These are phyloP conservation scores for Saxidomus purpurata DNA, from an alignment of 1,140 invertebrate genomes.

Conservation along the genomic window DNA sequence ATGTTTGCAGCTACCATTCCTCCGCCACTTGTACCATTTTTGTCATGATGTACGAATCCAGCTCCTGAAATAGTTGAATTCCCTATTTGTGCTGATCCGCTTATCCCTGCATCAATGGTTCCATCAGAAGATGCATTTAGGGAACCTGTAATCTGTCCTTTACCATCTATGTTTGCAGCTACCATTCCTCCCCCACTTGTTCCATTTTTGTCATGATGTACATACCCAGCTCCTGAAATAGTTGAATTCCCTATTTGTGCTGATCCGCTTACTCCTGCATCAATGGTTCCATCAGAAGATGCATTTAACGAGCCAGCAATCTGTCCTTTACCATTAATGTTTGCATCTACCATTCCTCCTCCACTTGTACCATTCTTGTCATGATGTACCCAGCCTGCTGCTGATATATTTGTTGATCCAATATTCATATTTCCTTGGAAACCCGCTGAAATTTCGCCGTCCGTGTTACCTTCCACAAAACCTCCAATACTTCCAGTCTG, in stretches of 20 bases:
- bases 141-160: not conserved
- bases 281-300: too few relatives aligned
- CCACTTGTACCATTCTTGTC: too few relatives aligned
- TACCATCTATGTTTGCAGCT: not conserved
- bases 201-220: not conserved
- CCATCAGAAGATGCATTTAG: slow-evolving; percentile 9
- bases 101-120: not conserved
- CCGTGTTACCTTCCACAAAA: not conserved
- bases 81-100: not conserved
- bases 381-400: too few relatives aligned
- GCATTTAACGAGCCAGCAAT: too few relatives aligned
- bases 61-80: not conserved
- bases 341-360: too few relatives aligned
- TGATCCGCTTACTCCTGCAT: too few relatives aligned
- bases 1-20: not conserved
- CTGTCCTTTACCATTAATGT: too few relatives aligned
- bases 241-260: not conserved
- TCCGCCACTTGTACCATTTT: slow-evolving; percentile 12
- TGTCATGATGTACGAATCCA: slow-evolving; percentile 1
- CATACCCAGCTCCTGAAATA: not conserved
- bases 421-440: not conserved
- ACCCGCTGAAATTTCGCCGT: slow-evolving; percentile 4
- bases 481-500: not conserved
- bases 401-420: too few relatives aligned
- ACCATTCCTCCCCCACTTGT: not conserved